Conservation (phyloP, 2,888 invertebrate species). For the Spisula subtruncata region DNA sequence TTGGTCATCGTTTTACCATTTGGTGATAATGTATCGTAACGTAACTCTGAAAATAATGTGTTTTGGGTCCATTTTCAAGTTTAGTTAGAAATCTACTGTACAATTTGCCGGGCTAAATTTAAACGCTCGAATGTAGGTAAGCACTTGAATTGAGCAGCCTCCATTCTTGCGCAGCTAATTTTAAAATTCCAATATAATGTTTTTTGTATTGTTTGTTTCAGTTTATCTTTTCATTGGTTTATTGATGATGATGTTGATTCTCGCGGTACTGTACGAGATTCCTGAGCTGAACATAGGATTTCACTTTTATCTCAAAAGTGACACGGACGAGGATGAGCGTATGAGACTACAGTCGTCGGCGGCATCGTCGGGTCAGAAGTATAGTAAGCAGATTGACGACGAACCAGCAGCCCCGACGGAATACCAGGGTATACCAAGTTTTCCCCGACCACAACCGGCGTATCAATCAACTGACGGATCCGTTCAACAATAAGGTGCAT, state of each 20-base stretch:
- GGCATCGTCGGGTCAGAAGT: slow-evolving; percentile 76
- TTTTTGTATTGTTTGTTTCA: no score
- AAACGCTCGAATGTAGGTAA: no score
- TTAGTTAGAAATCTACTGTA: no score
- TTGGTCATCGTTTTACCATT: no score
- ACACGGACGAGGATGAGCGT: slow-evolving; percentile 88
- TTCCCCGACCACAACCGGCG: slow-evolving; percentile 61
- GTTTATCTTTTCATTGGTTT: slow-evolving; percentile 94
- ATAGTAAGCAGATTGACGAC: slow-evolving; percentile 82
- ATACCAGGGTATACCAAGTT: slow-evolving; percentile 70
- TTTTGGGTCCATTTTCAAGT: no score
- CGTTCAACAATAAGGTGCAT: slow-evolving; percentile 19
- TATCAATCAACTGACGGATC: slow-evolving; percentile 42
- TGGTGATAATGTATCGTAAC: no score
- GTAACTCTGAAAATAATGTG: no score
- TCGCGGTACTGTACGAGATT: slow-evolving; percentile 95
- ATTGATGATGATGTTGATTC: slow-evolving; percentile 94
- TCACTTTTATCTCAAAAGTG: slow-evolving; percentile 91
- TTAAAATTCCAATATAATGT: no score
- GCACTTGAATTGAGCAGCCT: no score
- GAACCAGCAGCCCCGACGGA: slow-evolving; percentile 64
- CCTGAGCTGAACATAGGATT: slow-evolving; percentile 95
- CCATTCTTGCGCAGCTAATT: no score
- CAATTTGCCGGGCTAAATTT: no score
- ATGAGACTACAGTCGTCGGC: slow-evolving; percentile 74